A percentile compares a stretch with the other conserved stretches of the same genome.
Evolutionary conservation across 2,888 invertebrate species (phyloP).

Genomic region (Entomobrya multifasciata): DNA sequence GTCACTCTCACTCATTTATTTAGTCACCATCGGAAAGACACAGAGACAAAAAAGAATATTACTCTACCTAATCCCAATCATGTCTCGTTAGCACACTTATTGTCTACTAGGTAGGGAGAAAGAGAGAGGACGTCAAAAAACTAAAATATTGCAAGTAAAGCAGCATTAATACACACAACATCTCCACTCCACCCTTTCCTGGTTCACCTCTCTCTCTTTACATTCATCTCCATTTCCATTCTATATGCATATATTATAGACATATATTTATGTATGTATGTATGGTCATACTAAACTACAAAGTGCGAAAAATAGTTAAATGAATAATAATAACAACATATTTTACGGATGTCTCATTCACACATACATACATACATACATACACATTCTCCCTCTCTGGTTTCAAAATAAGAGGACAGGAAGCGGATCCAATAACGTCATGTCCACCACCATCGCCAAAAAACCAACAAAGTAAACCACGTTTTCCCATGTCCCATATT

Average conservation of each 20-base stretch:
- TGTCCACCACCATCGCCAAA: slow-evolving; percentile 36
- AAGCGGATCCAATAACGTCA: slow-evolving; percentile 66
- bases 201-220: slow-evolving; percentile 22
- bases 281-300: not conserved
- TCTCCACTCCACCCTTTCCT: slow-evolving; percentile 70
- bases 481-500: slow-evolving; percentile 62
- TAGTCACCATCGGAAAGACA: no score
- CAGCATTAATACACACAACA: not conserved
- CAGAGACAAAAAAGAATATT: not conserved
- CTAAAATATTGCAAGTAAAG: slow-evolving; percentile 10
- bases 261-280: no score
- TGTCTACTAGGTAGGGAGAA: slow-evolving; percentile 37
- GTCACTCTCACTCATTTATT: slow-evolving; percentile 33
- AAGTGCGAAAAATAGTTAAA: slow-evolving; percentile 4
- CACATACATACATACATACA: slow-evolving; percentile 11
- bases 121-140: slow-evolving; percentile 16
- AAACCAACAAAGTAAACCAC: slow-evolving; percentile 15
- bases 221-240: not conserved
- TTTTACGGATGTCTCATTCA: not conserved
- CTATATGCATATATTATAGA: not conserved
- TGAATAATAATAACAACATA: not conserved
- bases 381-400: not conserved
- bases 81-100: slow-evolving; percentile 59
- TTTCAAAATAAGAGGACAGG: slow-evolving; percentile 44
- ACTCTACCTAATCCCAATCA: slow-evolving; percentile 12